phyloP scores from a whole-genome alignment of 35 echinoderm and acorn worm genomes.

The Hemicentrotus pulcherrimus region DNA sequence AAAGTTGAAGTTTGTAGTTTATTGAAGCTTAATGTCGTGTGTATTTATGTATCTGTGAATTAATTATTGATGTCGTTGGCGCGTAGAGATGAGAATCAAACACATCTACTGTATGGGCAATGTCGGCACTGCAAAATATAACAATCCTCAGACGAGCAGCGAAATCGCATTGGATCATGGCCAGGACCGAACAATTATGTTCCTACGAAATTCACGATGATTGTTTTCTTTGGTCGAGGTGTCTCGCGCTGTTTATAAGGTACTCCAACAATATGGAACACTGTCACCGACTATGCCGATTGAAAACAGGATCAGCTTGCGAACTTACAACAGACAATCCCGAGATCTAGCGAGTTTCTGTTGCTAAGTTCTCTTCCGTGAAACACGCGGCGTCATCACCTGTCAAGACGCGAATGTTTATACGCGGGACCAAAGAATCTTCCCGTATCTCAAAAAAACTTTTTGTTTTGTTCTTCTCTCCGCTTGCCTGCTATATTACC shows the following conservation, averaged over 20 bases:
- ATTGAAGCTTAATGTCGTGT: too few relatives aligned
- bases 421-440: slow-evolving; percentile 26
- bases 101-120: too few relatives aligned
- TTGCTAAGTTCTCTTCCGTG: not conserved
- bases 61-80: too few relatives aligned
- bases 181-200: too few relatives aligned
- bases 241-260: not conserved
- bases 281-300: not conserved
- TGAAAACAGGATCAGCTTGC: not conserved
- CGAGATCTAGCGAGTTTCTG: not conserved
- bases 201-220: not conserved
- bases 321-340: not conserved
- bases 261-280: not conserved
- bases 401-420: slow-evolving; percentile 24
- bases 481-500: slow-evolving; percentile 16
- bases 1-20: too few relatives aligned
- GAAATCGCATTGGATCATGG: too few relatives aligned
- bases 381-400: slow-evolving; percentile 7
- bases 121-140: too few relatives aligned
- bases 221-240: not conserved
- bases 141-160: too few relatives aligned
- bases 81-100: too few relatives aligned
- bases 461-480: not conserved
- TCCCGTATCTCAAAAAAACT: not conserved
- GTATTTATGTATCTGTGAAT: too few relatives aligned